Percentiles rank a stretch among this genome's conserved stretches.
These are phyloP conservation scores for Philaethria dido DNA, from an alignment of 2,888 invertebrate species.

Conservation along the genomic window DNA sequence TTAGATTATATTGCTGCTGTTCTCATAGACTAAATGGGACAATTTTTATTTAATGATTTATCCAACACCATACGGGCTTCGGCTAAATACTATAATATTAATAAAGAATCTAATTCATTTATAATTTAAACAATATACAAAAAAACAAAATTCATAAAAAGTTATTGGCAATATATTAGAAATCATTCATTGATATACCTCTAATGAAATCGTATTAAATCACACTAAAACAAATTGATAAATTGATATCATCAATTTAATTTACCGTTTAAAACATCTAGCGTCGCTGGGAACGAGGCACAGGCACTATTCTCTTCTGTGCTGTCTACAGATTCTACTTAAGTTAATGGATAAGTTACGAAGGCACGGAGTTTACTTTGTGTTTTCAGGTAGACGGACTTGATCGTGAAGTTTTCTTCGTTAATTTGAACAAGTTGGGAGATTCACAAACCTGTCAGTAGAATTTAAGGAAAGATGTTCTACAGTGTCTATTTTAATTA, in stretches of 20 bases:
- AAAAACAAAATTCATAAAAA: not conserved
- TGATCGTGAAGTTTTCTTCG: conserved; percentile 81
- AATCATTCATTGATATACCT: not conserved
- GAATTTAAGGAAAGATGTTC: conserved; percentile 63
- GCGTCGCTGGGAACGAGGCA: conserved; percentile 52
- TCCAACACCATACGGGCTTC: not conserved
- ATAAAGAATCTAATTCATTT: not conserved
- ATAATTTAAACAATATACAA: not conserved
- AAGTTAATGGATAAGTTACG: conserved; percentile 83
- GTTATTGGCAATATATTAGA: not conserved
- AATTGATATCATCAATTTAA: conserved; percentile 61
- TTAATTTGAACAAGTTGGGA: conserved; percentile 80
- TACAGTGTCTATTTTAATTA: conserved; percentile 48
- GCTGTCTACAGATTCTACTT: conserved; percentile 83
- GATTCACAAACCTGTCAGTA: conserved; percentile 74
- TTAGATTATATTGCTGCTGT: conserved; percentile 51
- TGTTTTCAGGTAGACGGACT: conserved; percentile 82
- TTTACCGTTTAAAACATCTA: conserved; percentile 70
- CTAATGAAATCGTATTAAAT: not conserved
- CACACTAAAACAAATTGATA: not conserved
- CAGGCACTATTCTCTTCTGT: conserved; percentile 69
- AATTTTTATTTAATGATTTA: conserved; percentile 11
- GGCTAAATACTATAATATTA: not conserved
- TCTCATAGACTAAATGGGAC: not conserved
- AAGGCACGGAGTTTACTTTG: conserved; percentile 82